Percentiles rank a stretch among this genome's conserved stretches.
Conservation (phyloP, 1,140 invertebrate species). For the Pomacea maculata region DNA sequence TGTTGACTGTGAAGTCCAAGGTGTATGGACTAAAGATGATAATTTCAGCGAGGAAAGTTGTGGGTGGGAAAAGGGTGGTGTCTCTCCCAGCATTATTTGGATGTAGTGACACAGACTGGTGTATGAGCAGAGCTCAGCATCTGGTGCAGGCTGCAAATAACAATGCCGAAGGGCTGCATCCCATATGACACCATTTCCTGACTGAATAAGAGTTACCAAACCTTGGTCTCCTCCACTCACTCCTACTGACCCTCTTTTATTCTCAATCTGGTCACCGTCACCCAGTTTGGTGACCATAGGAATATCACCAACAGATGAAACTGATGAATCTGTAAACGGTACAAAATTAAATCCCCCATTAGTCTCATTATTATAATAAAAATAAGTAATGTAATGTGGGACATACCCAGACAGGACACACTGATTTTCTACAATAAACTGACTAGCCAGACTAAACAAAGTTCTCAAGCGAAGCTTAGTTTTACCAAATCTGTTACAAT, state of each 20-base stretch:
- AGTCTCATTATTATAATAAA: too few species aligned
- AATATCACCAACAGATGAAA: slow-evolving; percentile 11
- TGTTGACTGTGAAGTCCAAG: too few species aligned
- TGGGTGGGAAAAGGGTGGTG: slow-evolving; percentile 5
- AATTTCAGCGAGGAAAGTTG: too few species aligned
- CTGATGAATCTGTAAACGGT: too few species aligned
- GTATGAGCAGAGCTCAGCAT: neutral
- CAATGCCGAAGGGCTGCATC: neutral
- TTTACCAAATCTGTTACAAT: too few species aligned
- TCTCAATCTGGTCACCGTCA: slow-evolving; percentile 50
- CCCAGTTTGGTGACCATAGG: slow-evolving; percentile 52
- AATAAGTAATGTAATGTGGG: too few species aligned
- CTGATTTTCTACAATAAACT: too few species aligned
- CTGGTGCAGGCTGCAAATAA: neutral
- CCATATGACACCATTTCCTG: neutral
- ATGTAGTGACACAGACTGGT: slow-evolving; percentile 20
- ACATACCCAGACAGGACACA: too few species aligned
- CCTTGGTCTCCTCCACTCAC: neutral
- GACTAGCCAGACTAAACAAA: too few species aligned
- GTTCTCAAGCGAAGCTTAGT: too few species aligned
- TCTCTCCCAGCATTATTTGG: slow-evolving; percentile 17
- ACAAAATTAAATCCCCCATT: too few species aligned
- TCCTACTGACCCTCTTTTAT: slow-evolving; percentile 20
- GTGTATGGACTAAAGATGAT: too few species aligned
- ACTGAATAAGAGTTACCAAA: slow-evolving; percentile 30